phyloP scores from a whole-genome alignment of 2,113 vertebrate species.

The Psephotus haematonotus region DNA sequence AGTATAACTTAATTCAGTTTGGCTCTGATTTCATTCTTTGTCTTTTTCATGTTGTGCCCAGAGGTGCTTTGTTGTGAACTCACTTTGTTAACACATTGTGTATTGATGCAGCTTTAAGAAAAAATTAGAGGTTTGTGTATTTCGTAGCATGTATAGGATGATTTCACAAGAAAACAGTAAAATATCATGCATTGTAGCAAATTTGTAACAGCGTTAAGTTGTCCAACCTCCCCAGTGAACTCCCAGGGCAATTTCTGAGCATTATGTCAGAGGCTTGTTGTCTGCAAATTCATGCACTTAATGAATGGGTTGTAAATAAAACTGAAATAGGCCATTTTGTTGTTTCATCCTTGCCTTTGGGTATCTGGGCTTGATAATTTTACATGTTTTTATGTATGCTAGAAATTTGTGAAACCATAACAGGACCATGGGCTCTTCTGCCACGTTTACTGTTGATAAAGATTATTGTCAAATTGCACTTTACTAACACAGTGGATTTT shows the following conservation, averaged over 20 bases:
- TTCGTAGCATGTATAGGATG: neutral
- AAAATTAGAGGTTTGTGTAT: neutral
- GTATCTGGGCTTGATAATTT: neutral
- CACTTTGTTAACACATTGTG: neutral
- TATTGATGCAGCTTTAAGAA: neutral
- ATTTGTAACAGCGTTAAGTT: neutral
- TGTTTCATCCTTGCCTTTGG: neutral
- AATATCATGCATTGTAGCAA: neutral
- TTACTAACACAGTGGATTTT: constrained; percentile 33
- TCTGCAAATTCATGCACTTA: neutral
- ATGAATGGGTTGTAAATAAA: neutral
- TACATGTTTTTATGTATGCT: neutral
- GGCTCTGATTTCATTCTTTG: neutral
- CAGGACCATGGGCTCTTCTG: neutral
- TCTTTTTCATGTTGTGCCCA: neutral
- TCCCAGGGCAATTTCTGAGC: neutral
- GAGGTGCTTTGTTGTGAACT: neutral
- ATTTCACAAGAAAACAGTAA: neutral
- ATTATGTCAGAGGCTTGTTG: neutral
- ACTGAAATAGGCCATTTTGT: neutral
- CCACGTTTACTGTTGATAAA: neutral
- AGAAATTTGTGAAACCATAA: neutral
- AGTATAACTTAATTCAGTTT: neutral
- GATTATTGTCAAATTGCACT: neutral
- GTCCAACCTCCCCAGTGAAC: neutral